Base-by-base conservation (phyloP, 1,140 invertebrate genomes). In the Ceratina japonica region DNA sequence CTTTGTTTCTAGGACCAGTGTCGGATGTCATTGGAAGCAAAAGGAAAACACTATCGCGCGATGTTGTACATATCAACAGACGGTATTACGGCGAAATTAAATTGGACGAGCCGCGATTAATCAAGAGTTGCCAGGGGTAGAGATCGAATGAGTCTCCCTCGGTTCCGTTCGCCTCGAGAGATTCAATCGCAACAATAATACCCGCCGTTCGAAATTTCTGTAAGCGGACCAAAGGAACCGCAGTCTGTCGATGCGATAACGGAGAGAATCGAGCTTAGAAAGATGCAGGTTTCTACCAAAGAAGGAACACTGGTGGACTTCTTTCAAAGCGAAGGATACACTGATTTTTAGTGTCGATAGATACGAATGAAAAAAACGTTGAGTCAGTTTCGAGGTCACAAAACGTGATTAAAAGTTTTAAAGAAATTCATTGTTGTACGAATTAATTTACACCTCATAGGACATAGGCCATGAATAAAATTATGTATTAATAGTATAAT, bases 81-180 rank as follows among this genome's bases (percentile, higher is more conserved):
- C 73, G 31, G 63, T 7, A 10, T 44, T 44, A 22, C 16, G 7
- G 20, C 2, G 52, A 75, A 75, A 75, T 75, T 27, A 75, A 68
- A 75, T 75, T 51, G 63, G 49, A 68, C 73, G 65, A 62, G 1
- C 51, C 16, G 27, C 62, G 27, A 75, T 68, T 66, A 66, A 75
- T 75, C 63, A 16, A 18, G 63, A 49, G 56, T 44, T 20, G 49
- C 59, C 10, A 18, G 15, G 22, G 22, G 61, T 16, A n/a, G 16
- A 2, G n/a, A n/a, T n/a, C 54, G 13, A 44, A 44, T 44, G 37
- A 44, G 37, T 44, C 5, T 44, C 37, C 10, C 8, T 20, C 15
- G 15, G 1, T 37, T 51, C 16, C 22, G 51, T n/a, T 18, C 20
- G 27, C n/a, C 65, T 52, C 65, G 20, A 12, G 65, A 27, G 73